Evolutionary conservation across 2,797 vertebrate genomes (phyloP), one percentile per base, ranked within the genome.

Genomic region (Oryzias dopingdopingensis): DNA sequence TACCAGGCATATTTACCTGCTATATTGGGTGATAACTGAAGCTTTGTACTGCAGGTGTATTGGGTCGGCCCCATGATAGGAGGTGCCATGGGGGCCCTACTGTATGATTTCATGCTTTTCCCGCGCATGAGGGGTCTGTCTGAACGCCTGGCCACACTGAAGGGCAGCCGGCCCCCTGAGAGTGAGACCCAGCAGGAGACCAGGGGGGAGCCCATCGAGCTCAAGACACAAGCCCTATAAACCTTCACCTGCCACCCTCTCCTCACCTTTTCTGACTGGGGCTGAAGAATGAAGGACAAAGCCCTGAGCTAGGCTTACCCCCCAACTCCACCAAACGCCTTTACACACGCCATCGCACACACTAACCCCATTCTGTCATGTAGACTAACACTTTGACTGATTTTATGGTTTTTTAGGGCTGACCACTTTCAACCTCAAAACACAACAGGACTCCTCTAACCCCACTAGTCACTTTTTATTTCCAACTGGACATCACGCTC

Each of bases 31-130:
- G 14, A 49, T 42, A 3, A 65, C 22, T 52, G 4, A 32, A 14
- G 45, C 56, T 74, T 23, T 63, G 18, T 0, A 69, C 63, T 29
- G 43, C 86, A 96, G 95, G 94, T 96, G 48, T 96, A 95, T 83
- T 96, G 95, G 95, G 94, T 96, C 2, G 96, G 95, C 43, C 96
- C 96, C 16, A 92, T 97, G 90, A 94, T 96, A 59, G 96, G 96
- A 41, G 94, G 90, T 7, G 92, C 92, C 54, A 86, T 96, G 87
- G 95, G 93, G 2, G 93, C 93, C 44, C 85, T 96, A 54, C 80
- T 97, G 45, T 97, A 98, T 4, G 95, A 98, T 70, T 96, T 96
- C 87, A 90, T 96, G 74, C 91, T 97, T 81, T 95, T 94, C 80
- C 95, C 95, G 44, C 93, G 95, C 75, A 92, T 94, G 90, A 92